Evolutionary conservation across 2,113 vertebrate genomes (phyloP).

Genomic region (Aythya baeri): DNA sequence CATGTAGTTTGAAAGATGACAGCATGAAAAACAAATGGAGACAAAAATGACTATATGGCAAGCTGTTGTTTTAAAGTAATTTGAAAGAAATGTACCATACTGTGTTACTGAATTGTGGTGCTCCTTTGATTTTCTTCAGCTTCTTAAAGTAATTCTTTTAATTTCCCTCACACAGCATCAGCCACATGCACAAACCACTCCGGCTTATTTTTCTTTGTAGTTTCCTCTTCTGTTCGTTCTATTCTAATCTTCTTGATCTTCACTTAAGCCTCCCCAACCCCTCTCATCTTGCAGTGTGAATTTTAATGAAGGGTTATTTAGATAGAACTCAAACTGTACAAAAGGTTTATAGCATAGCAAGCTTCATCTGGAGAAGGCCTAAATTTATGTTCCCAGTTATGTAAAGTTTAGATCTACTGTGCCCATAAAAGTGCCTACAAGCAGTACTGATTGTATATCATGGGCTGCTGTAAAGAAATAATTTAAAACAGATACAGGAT

Average conservation of each 20-base stretch:
- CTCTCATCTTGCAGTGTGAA: conserved; percentile 28
- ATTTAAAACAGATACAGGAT: conserved; percentile 40
- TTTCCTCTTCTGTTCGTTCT: neutral
- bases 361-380: conserved; percentile 25
- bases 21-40: neutral
- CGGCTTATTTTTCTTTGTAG: neutral
- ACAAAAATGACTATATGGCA: neutral
- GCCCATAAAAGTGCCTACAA: conserved; percentile 58
- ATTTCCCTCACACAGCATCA: neutral
- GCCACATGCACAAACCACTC: neutral
- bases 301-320: conserved; percentile 54
- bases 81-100: neutral
- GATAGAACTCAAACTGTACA: conserved; percentile 46
- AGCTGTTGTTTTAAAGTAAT: neutral
- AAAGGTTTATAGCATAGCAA: conserved; percentile 61
- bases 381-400: conserved; percentile 70
- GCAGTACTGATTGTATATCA: conserved; percentile 51
- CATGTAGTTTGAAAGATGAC: neutral
- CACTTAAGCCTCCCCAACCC: conserved; percentile 19
- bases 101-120: neutral
- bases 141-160: neutral
- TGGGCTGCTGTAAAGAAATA: neutral
- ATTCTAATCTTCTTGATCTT: conserved; percentile 22
- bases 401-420: conserved; percentile 59
- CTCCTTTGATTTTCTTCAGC: neutral